Conservation (phyloP, 2,113 vertebrate species). For the Leptocoma aspasia region DNA sequence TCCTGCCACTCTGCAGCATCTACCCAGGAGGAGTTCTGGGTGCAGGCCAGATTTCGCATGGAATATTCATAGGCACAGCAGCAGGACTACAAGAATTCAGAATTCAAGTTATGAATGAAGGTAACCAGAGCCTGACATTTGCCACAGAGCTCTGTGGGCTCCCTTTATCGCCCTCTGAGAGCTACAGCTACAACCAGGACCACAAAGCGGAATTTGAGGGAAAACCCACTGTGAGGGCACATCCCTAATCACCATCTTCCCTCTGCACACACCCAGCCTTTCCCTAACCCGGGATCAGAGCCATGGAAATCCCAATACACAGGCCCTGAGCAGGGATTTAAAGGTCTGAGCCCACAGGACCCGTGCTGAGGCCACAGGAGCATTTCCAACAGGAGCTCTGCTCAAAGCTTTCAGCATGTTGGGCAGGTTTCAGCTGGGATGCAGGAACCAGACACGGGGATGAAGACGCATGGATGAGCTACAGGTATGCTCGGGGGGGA, state of each 20-base stretch:
- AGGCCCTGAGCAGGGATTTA: neutral
- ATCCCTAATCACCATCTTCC: neutral
- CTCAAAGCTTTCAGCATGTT: neutral
- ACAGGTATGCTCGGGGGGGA: neutral
- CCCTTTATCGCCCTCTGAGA: neutral
- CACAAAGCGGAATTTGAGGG: neutral
- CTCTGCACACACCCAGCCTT: neutral
- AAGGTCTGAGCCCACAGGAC: neutral
- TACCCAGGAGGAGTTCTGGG: neutral
- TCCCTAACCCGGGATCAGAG: neutral
- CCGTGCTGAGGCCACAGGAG: neutral
- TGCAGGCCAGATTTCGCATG: neutral
- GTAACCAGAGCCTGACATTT: neutral
- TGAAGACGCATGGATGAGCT: neutral
- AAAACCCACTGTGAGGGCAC: neutral
- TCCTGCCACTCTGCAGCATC: neutral
- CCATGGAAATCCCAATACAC: accelerated
- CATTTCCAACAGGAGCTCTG: neutral
- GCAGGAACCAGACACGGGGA: neutral
- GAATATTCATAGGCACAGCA: neutral
- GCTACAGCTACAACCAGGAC: neutral
- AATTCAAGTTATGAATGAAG: accelerated
- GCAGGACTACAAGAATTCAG: neutral
- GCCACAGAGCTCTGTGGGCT: neutral
- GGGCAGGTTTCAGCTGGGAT: neutral